Evolutionary conservation across 2,797 vertebrate genomes (phyloP), one percentile per base, ranked within the genome.

Genomic region (Epinephelus malabaricus): DNA sequence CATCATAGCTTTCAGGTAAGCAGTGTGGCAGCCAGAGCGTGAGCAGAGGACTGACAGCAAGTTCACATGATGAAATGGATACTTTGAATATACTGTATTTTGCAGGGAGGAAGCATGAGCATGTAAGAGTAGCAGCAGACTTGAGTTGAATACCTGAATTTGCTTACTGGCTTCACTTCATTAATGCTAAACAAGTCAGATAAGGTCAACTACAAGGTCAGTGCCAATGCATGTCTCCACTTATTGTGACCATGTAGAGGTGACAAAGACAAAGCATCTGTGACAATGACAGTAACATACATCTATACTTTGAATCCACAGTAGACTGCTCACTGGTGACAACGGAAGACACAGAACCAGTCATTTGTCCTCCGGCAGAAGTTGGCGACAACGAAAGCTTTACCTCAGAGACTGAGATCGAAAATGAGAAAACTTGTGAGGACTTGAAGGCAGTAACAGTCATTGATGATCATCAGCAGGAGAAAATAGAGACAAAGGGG

Each of bases 331-430:
- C 88, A 53, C 67, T 58, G 50, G 75, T 64, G 67, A 79, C 49
- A 53, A 62, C 72, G 64, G 89, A 91, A 54, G 87, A 83, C 62
- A 73, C 79, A 49, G 79, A 84, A 19, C 59, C 70, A 14, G 47
- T 53, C 17, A 62, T 27, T 50, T 64, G 69, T 82, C 67, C 56
- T 74, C 23, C 15, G 0, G 49, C 71, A 25, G 67, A 82, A 34
- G 82, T 79, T 0, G 93, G 94, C 74, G 93, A 95, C 79, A 95
- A 95, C 1, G 91, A 95, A 76, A 93, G 91, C 47, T 94, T 95
- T 55, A 86, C 94, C 77, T 89, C 95, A 3, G 95, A 96, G 79
- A 79, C 55, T 3, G 82, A 83, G n/a, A 76, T 73, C 88, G 92
- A 76, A 86, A 89, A 79, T 0, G 83, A 85, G 58, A 67, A 74